Conservation (phyloP, 1,140 invertebrate genomes). For the Pararge aegeria region DNA sequence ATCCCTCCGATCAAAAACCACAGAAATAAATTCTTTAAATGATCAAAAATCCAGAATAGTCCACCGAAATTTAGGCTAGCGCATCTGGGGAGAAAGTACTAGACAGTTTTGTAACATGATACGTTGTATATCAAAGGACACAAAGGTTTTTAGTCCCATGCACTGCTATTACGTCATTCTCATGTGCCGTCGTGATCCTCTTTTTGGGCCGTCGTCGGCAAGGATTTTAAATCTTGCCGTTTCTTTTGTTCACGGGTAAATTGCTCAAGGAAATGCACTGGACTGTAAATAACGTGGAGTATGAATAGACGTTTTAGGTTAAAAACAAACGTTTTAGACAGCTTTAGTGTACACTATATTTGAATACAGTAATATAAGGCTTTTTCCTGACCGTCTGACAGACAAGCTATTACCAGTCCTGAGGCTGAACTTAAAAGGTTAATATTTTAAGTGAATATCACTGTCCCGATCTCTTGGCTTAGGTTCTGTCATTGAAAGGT, state of each 20-base stretch:
- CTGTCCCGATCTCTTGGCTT: no score
- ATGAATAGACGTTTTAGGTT: constrained; percentile 5
- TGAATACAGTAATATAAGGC: no score
- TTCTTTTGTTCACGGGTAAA: constrained; percentile 24
- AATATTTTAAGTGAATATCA: no score
- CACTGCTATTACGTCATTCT: constrained; percentile 39
- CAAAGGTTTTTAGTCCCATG: constrained; percentile 36
- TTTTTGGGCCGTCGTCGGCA: constrained; percentile 28
- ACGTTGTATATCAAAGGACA: constrained; percentile 45
- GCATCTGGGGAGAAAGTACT: constrained; percentile 43
- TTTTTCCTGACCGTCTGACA: no score
- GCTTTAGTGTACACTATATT: no score
- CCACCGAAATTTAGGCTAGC: constrained; percentile 38
- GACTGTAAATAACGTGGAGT: constrained; percentile 16
- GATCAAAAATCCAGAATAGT: constrained; percentile 40
- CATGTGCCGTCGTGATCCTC: constrained; percentile 26
- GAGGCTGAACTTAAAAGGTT: no score
- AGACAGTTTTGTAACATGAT: constrained; percentile 47
- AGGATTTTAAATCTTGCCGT: constrained; percentile 26
- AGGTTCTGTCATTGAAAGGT: no score
- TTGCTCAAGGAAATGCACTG: constrained; percentile 23
- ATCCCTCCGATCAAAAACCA: no score
- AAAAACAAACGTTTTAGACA: no score
- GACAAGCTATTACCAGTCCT: no score
- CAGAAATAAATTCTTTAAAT: no score